These are phyloP conservation scores for Globicephala melas DNA, from an alignment of 2,113 vertebrate genomes.

Conservation along the genomic window DNA sequence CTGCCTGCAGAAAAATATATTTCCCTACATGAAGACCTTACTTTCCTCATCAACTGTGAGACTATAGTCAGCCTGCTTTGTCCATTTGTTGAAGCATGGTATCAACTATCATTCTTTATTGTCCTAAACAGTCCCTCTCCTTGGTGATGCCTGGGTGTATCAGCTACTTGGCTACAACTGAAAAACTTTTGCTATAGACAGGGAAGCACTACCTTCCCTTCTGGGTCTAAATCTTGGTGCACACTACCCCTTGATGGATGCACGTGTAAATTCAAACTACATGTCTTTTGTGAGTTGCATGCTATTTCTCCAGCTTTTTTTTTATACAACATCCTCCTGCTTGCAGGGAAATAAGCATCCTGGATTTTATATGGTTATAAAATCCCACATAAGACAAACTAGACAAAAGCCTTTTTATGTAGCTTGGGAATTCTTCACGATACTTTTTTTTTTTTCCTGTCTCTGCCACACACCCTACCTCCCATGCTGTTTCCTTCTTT, in stretches of 20 bases:
- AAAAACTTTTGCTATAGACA: not conserved
- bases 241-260: conserved; percentile 19
- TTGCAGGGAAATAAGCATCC: conserved; percentile 59
- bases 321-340: conserved; percentile 56
- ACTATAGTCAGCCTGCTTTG: not conserved
- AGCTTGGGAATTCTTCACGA: conserved; percentile 24
- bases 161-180: not conserved
- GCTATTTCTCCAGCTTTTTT: conserved; percentile 56
- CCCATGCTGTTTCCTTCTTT: conserved; percentile 52
- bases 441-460: not conserved
- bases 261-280: conserved; percentile 50
- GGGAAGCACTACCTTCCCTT: not conserved
- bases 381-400: conserved; percentile 57
- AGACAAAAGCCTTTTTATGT: conserved; percentile 48
- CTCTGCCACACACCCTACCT: not conserved
- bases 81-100: not conserved
- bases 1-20: not conserved
- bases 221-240: not conserved
- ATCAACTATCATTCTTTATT: not conserved
- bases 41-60: not conserved
- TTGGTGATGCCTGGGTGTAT: too few relatives aligned
- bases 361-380: conserved; percentile 64
- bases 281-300: conserved; percentile 64
- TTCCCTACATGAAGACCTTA: not conserved
- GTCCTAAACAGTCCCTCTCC: not conserved